Conservation (phyloP, 1,140 invertebrate species). For the Daktulosphaira vitifoliae region DNA sequence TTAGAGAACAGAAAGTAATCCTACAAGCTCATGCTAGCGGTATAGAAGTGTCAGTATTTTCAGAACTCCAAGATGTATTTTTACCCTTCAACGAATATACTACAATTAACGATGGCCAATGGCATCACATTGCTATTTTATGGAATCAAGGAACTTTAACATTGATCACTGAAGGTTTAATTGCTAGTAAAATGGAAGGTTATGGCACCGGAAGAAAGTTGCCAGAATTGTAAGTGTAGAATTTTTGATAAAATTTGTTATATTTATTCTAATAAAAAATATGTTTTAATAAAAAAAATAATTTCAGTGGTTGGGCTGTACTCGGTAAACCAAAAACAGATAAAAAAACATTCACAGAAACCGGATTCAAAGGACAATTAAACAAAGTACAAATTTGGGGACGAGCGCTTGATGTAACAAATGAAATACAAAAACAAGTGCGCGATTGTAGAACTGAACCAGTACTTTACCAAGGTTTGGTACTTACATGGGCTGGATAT, state of each 20-base stretch:
- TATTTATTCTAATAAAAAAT: not conserved
- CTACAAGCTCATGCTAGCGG: constrained; percentile 84
- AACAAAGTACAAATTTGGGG: constrained; percentile 94
- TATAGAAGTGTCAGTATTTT: constrained; percentile 79
- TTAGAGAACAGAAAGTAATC: constrained; percentile 65
- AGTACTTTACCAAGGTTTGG: constrained; percentile 73
- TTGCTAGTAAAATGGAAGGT: constrained; percentile 77
- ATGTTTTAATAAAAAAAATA: constrained; percentile 26
- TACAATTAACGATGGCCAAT: constrained; percentile 89
- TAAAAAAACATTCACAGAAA: constrained; percentile 67
- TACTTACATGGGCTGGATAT: constrained; percentile 87
- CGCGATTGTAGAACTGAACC: constrained; percentile 84
- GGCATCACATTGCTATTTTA: constrained; percentile 90
- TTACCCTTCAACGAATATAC: constrained; percentile 83
- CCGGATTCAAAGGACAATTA: constrained; percentile 88
- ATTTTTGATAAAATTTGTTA: not conserved
- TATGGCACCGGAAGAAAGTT: constrained; percentile 70
- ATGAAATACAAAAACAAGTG: constrained; percentile 88
- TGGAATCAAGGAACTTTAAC: constrained; percentile 83
- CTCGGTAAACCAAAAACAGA: constrained; percentile 78
- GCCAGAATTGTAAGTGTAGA: constrained; percentile 65
- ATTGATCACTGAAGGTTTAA: constrained; percentile 84
- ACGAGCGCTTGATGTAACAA: constrained; percentile 76
- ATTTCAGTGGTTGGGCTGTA: constrained; percentile 74
- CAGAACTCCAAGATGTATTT: constrained; percentile 80